A percentile compares a stretch with the other conserved stretches of the same genome.
Evolutionary conservation across 1,140 invertebrate genomes (phyloP).

Genomic region (Neodiprion virginianus): DNA sequence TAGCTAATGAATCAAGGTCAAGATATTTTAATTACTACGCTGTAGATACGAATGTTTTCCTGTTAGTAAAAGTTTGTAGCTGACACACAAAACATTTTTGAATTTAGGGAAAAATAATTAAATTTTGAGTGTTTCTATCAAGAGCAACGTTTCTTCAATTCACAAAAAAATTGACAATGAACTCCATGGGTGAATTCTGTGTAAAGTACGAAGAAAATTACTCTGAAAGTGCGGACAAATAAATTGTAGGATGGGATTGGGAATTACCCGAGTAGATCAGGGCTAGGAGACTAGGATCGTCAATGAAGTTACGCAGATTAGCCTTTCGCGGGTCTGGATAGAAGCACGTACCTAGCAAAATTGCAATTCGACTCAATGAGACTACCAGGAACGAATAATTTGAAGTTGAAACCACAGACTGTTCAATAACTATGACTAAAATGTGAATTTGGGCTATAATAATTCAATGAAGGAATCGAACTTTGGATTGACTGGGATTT

Average conservation of each 20-base stretch:
- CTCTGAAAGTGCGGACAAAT: no score
- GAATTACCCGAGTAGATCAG: conserved; percentile 52
- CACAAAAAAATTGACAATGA: no score
- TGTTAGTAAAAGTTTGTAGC: no score
- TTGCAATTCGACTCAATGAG: conserved; percentile 22
- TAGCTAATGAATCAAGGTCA: no score
- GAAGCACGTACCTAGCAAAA: conserved; percentile 37
- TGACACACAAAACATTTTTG: no score
- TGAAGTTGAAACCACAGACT: background rate
- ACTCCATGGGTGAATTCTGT: no score
- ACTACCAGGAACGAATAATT: background rate
- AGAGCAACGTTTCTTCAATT: no score
- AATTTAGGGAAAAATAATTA: no score
- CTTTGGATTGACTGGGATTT: background rate
- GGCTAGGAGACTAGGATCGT: conserved; percentile 52
- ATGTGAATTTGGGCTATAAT: background rate
- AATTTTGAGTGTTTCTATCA: no score
- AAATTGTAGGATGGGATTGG: conserved; percentile 33
- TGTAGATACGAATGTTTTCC: no score
- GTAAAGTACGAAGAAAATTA: no score
- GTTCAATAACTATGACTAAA: conserved; percentile 8
- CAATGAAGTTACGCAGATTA: conserved; percentile 48
- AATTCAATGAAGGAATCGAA: background rate
- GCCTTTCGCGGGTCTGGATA: conserved; percentile 48
- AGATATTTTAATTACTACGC: no score